Base-by-base conservation (phyloP, 2,113 vertebrate genomes). In the Gambusia affinis region DNA sequence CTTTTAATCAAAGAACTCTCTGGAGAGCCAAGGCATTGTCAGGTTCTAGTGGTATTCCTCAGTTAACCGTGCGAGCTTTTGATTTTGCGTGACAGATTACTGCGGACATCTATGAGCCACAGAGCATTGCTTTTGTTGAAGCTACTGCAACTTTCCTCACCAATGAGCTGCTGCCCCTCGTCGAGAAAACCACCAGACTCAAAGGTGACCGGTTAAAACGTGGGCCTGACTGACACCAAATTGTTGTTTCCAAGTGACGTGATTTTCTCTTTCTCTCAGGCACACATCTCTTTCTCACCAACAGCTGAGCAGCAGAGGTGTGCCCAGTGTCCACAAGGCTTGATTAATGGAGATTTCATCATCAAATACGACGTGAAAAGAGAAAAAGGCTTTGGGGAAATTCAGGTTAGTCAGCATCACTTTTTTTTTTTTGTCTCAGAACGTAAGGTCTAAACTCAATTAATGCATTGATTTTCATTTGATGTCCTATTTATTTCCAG, bases 281-380 rank as follows among this genome's bases (percentile, higher is more conserved):
- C 93, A 0, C 92, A 84, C 69, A 87, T 95, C 31, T 90, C 87
- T 17, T 95, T 95, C 76, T 93, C 92, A 39, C 94, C 94, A 67
- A 94, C 92, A 0, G 19, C 93, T 63, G 92, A 95, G 8, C 95
- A 99, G 88, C 97, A 99, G 84, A 94, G 95, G 72, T 98, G 97
- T 81, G 85, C 92, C 8, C 88, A 30, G 0, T 98, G 97, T 79
- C 92, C 95, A 0, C 92, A 90, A 1, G 95, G 96, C 1, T 39
- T 94, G 64, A 90, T 98, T 47, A 90, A 98, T 64, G 97, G 97
- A 67, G 95, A 97, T 90, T 97, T 99, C 84, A 86, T 78, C 79
- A 92, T 98, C 63, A 96, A 80, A 19, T 99, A 99, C 0, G 97
- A 99, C 7, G 96, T 98, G 75, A 95, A 95, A 10, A 91, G 96